These are phyloP conservation scores for Darevskia mixta DNA, from an alignment of 2,797 vertebrate species.

Conservation along the genomic window DNA sequence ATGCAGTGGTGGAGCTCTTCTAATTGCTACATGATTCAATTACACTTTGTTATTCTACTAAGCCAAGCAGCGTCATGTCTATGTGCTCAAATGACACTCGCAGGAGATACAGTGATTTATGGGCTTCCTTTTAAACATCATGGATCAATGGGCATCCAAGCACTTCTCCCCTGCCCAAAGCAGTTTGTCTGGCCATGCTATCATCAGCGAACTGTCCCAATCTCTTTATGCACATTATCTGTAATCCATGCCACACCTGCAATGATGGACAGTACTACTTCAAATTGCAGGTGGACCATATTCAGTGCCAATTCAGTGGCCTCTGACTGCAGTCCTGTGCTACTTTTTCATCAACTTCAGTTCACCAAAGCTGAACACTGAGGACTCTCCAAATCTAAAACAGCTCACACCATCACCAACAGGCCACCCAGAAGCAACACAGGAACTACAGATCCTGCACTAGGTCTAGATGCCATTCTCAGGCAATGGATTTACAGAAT, in stretches of 20 bases:
- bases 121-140: neutral
- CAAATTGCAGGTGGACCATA: neutral
- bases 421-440: too few relatives aligned
- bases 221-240: neutral
- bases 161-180: neutral
- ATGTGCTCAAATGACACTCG: neutral
- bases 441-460: too few relatives aligned
- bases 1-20: neutral
- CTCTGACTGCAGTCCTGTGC: neutral
- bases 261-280: neutral
- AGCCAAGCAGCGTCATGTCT: conserved; percentile 19
- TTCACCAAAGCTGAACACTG: neutral
- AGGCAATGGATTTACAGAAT: too few relatives aligned
- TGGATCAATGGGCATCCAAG: neutral
- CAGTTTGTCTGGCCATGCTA: neutral
- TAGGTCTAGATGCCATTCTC: too few relatives aligned
- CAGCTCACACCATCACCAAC: neutral
- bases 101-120: neutral
- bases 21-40: conserved; percentile 25
- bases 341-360: neutral
- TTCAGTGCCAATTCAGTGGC: neutral
- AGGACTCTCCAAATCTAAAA: neutral
- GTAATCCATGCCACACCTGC: neutral
- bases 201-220: neutral
- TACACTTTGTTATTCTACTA: conserved; percentile 23